phyloP scores from a whole-genome alignment of 1,140 invertebrate species.

The Drosophila gunungcola region DNA sequence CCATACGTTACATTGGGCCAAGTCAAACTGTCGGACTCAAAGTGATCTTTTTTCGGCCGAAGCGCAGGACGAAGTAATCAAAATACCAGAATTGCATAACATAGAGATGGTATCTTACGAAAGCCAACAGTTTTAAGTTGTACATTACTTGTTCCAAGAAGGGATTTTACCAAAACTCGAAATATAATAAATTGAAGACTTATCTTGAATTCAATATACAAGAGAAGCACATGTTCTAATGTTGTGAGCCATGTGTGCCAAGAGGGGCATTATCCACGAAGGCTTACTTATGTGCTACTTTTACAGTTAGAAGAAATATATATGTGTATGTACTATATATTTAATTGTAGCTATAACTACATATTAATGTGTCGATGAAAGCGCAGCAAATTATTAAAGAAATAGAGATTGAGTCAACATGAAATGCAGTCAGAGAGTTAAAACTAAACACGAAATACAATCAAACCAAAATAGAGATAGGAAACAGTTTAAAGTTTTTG shows the following conservation, averaged over 20 bases:
- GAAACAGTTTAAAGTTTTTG: slow-evolving; percentile 19
- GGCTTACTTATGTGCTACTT: slow-evolving; percentile 47
- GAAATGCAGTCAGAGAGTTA: slow-evolving; percentile 16
- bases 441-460: slow-evolving; percentile 40
- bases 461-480: slow-evolving; percentile 21
- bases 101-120: slow-evolving; percentile 16
- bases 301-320: slow-evolving; percentile 52
- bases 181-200: slow-evolving; percentile 73
- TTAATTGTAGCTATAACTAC: slow-evolving; percentile 50
- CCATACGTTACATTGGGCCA: slow-evolving; percentile 4
- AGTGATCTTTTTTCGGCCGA: slow-evolving; percentile 10
- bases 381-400: slow-evolving; percentile 22
- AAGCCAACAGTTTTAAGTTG: slow-evolving; percentile 68
- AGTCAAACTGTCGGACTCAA: slow-evolving; percentile 7
- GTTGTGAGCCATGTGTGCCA: slow-evolving; percentile 48
- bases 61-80: slow-evolving; percentile 6
- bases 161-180: slow-evolving; percentile 69
- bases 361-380: slow-evolving; percentile 27
- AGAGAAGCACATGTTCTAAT: slow-evolving; percentile 31
- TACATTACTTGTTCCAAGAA: slow-evolving; percentile 55
- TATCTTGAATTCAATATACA: slow-evolving; percentile 44
- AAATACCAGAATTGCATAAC: slow-evolving; percentile 22
- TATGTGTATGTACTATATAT: slow-evolving; percentile 38
- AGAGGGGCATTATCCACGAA: slow-evolving; percentile 14
- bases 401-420: slow-evolving; percentile 36